Percentiles rank a stretch among this genome's conserved stretches.
phyloP scores from a whole-genome alignment of 1,140 invertebrate species.

The Drosophila sulfurigaster region DNA sequence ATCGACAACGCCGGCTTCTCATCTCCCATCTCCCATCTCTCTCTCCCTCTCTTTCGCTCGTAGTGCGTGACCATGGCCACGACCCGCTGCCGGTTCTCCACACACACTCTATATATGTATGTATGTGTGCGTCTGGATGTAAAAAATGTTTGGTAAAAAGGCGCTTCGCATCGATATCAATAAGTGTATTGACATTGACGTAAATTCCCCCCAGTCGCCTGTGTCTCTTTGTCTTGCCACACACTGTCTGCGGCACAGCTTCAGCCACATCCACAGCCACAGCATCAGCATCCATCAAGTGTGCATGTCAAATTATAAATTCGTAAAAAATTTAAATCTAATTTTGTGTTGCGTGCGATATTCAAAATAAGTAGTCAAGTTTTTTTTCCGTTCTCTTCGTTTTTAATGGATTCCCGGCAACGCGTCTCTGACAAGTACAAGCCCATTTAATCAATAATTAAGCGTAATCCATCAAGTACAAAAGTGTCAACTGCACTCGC shows the following conservation, averaged over 20 bases:
- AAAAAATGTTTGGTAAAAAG: constrained; percentile 24
- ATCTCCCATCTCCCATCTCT: constrained; percentile 14
- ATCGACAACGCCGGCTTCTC: constrained; percentile 56
- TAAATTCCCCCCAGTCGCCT: constrained; percentile 22
- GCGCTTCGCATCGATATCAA: constrained; percentile 46
- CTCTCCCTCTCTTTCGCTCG: constrained; percentile 34
- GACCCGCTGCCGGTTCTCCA: constrained; percentile 18
- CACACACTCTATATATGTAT: constrained; percentile 14
- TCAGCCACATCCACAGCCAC: background rate
- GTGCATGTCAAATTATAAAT: constrained; percentile 76
- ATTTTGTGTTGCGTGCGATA: constrained; percentile 56
- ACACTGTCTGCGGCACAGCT: background rate
- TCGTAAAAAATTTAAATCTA: constrained; percentile 75
- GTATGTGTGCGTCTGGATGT: background rate
- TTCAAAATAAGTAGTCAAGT: constrained; percentile 60
- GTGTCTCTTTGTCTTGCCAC: constrained; percentile 6
- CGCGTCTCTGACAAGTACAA: constrained; percentile 73
- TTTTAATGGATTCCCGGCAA: constrained; percentile 67
- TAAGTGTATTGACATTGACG: constrained; percentile 35
- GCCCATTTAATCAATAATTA: constrained; percentile 84
- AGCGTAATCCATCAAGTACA: constrained; percentile 81
- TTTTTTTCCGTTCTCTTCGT: background rate
- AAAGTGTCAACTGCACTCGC: constrained; percentile 82
- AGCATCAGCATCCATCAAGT: constrained; percentile 68
- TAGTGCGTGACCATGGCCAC: constrained; percentile 41